Conservation (phyloP, 53 echinoderm and acorn worm genomes). For the Stichopus horrens region DNA sequence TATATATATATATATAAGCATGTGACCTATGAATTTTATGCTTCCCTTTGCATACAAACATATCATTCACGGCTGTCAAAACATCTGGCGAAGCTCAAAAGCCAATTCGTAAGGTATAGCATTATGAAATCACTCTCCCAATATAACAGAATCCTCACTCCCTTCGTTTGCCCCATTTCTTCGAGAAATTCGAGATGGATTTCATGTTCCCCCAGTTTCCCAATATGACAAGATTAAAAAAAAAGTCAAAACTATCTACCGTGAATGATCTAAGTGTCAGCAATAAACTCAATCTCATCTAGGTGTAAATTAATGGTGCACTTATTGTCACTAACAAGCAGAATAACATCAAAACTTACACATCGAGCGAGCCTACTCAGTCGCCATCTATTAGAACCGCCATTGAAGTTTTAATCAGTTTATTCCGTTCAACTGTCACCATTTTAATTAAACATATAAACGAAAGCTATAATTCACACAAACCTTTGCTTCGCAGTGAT, state of each 20-base stretch:
- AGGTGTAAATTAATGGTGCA: conserved; percentile 8
- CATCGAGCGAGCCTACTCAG: conserved; percentile 5
- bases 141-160: background rate
- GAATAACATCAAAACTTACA: conserved; percentile 1
- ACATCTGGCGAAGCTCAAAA: conserved; percentile 19
- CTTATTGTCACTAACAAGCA: conserved; percentile 37
- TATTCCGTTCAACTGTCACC: conserved; percentile 44
- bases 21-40: conserved; percentile 19
- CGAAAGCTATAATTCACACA: conserved; percentile 28
- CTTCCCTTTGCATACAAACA: conserved; percentile 36
- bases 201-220: background rate
- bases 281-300: conserved; percentile 27
- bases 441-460: conserved; percentile 43
- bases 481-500: background rate
- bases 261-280: conserved; percentile 37
- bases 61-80: conserved; percentile 36
- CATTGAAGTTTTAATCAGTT: conserved; percentile 23
- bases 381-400: conserved; percentile 9
- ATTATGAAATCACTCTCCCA: background rate
- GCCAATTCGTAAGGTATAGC: background rate
- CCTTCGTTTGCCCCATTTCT: background rate
- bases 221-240: conserved; percentile 31
- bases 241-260: conserved; percentile 31
- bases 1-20: background rate
- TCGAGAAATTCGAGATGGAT: background rate